These are phyloP conservation scores for Polyodon spathula DNA, from an alignment of 2,113 vertebrate genomes.

Conservation along the genomic window DNA sequence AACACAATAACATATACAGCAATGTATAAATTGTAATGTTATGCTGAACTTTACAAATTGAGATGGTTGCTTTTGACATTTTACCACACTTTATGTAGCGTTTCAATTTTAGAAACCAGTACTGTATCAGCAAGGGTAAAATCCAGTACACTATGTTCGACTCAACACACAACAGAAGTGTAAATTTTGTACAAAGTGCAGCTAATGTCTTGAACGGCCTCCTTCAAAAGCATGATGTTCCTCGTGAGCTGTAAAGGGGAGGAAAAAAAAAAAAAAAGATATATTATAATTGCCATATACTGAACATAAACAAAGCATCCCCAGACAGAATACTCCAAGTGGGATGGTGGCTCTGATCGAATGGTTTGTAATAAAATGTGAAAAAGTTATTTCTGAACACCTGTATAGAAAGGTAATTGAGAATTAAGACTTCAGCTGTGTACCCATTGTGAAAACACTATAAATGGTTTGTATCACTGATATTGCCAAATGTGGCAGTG, in stretches of 20 bases:
- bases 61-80: constrained; percentile 15
- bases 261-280: constrained; percentile 28
- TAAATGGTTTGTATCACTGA: too few species aligned
- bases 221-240: constrained; percentile 95
- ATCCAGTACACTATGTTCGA: constrained; percentile 24
- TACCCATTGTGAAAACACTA: too few species aligned
- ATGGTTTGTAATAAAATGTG: too few species aligned
- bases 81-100: constrained; percentile 15
- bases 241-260: constrained; percentile 75
- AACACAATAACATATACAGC: constrained; percentile 34
- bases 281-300: background rate
- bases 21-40: constrained; percentile 24
- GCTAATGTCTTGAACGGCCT: constrained; percentile 69
- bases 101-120: constrained; percentile 22
- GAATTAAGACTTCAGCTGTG: too few species aligned
- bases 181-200: constrained; percentile 41
- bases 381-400: too few species aligned
- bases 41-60: constrained; percentile 18
- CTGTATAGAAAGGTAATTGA: too few species aligned
- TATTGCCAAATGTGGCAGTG: too few species aligned
- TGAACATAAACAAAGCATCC: background rate
- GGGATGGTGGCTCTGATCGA: too few species aligned
- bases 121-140: constrained; percentile 23
- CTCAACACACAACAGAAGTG: constrained; percentile 6
- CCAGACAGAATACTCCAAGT: background rate